Base-by-base conservation (phyloP, 2,113 vertebrate species). In the Progne subis region DNA sequence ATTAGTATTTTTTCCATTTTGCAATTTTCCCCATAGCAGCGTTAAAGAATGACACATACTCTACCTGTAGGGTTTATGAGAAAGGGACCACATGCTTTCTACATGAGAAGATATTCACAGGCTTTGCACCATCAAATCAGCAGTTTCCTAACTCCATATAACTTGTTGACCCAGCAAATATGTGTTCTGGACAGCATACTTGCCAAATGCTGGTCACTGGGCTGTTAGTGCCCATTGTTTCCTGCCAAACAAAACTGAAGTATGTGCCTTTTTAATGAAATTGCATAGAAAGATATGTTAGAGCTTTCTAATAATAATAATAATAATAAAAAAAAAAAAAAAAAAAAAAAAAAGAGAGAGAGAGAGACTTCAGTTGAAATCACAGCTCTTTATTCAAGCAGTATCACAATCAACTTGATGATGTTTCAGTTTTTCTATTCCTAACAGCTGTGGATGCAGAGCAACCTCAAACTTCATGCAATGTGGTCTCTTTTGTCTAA, bases 1-100 rank as follows among this genome's bases (percentile, higher is more conserved):
- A 86, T 93, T 96, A 93, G 79, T 90, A 86, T 76, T 96, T 97
- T 97, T 96, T 97, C 96, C 95, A 96, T 95, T 96, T 95, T 88
- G 93, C 92, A 93, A 81, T 95, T 97, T 94, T 96, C 86, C 77
- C 94, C 82, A 70, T 70, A 95, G 94, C 75, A 86, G 46, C 2
- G 0, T 88, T 96, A 91, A 93, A 82, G 70, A 94, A 96, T 94
- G 94, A 96, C 92, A 96, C 69, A 94, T 68, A 90, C 85, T 86
- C 76, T 97, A 94, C 95, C 94, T 96, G 94, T 75, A 90, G 53
- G 78, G 72, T 96, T 97, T 97, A 95, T 94, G 88, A 93, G 92
- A 92, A 94, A 76, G 76, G 69, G 56, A 92, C 72, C 5, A 29
- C 94, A 93, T 97, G 81, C 84, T 91, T 96, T 96, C 74, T 86